phyloP scores from a whole-genome alignment of 2,113 vertebrate species.

The Triplophysa tibetana region DNA sequence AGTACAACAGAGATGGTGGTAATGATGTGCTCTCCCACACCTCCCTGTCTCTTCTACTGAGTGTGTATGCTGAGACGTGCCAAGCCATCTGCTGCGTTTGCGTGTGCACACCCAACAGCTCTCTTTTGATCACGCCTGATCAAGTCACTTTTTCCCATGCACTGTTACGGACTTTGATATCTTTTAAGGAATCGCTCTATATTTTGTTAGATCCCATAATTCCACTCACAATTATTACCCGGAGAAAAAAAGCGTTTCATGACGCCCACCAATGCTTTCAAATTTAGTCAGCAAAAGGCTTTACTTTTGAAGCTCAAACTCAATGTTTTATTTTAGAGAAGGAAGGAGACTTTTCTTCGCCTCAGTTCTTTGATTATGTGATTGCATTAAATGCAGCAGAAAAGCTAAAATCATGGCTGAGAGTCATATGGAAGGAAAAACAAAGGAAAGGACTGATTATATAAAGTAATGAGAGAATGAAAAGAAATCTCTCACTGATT shows the following conservation, averaged over 20 bases:
- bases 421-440: constrained; percentile 37
- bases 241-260: constrained; percentile 15
- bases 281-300: constrained; percentile 33
- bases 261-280: constrained; percentile 24
- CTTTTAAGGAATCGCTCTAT: constrained; percentile 28
- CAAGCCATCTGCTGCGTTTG: constrained; percentile 16
- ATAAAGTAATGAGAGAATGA: neutral
- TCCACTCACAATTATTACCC: constrained; percentile 1
- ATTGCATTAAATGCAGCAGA: constrained; percentile 10
- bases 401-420: constrained; percentile 15
- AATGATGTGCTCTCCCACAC: constrained; percentile 24
- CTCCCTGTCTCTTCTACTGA: constrained; percentile 8
- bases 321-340: constrained; percentile 20
- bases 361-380: constrained; percentile 21
- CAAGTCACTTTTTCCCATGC: constrained; percentile 22
- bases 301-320: constrained; percentile 8
- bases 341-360: constrained; percentile 25
- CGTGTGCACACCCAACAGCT: neutral
- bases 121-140: constrained; percentile 35
- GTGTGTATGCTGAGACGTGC: constrained; percentile 20
- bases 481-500: neutral
- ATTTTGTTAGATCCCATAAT: constrained; percentile 37
- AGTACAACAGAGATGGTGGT: constrained; percentile 26
- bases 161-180: constrained; percentile 36
- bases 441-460: constrained; percentile 2